Conservation (phyloP, 1,140 invertebrate genomes). For the Danaus plexippus region DNA sequence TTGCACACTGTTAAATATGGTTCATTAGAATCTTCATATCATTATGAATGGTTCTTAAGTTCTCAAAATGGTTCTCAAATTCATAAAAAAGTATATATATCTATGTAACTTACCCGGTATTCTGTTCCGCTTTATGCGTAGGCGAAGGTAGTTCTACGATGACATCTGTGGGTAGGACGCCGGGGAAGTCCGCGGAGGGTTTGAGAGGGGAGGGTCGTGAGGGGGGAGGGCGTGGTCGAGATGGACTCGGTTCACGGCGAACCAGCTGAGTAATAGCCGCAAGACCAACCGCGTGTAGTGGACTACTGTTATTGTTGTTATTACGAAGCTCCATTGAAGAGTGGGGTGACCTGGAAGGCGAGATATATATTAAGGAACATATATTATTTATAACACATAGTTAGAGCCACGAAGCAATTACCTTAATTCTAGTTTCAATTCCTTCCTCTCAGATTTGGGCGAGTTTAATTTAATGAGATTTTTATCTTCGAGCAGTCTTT, state of each 20-base stretch:
- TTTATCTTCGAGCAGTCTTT: slow-evolving; percentile 81
- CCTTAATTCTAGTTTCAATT: slow-evolving; percentile 68
- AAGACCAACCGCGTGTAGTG: slow-evolving; percentile 74
- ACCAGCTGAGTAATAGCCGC: slow-evolving; percentile 76
- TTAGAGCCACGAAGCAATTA: slow-evolving; percentile 16
- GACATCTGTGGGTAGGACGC: slow-evolving; percentile 66
- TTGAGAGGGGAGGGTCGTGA: slow-evolving; percentile 30
- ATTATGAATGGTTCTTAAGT: not conserved
- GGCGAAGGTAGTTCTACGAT: slow-evolving; percentile 64
- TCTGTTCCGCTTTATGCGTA: slow-evolving; percentile 36
- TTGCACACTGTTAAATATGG: slow-evolving; percentile 41
- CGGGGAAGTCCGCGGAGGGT: slow-evolving; percentile 56
- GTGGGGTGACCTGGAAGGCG: slow-evolving; percentile 33
- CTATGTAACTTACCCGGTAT: slow-evolving; percentile 23
- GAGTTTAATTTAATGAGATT: slow-evolving; percentile 75
- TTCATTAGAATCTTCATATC: no score
- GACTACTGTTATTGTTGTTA: slow-evolving; percentile 72
- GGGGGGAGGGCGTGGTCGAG: slow-evolving; percentile 39
- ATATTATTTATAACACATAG: not conserved
- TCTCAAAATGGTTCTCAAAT: not conserved
- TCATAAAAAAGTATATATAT: slow-evolving; percentile 1
- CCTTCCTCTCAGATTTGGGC: slow-evolving; percentile 72
- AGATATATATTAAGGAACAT: slow-evolving; percentile 7
- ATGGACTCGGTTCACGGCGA: slow-evolving; percentile 51
- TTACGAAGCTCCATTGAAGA: slow-evolving; percentile 51